Evolutionary conservation across 2,797 vertebrate genomes (phyloP).

Genomic region (Chaunax sp.): DNA sequence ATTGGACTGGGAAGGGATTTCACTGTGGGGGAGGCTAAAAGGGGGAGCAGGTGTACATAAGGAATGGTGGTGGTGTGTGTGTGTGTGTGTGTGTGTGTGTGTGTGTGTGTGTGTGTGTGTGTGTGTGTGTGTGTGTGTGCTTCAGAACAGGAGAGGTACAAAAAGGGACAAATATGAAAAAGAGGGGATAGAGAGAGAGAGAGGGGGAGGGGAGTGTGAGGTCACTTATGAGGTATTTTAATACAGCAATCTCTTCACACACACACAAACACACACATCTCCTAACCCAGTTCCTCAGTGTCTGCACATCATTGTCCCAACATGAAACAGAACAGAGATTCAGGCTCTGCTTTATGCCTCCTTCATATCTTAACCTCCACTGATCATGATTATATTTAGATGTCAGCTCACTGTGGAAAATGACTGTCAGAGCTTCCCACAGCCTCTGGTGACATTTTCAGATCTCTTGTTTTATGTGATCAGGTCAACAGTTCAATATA

Average conservation of each 20-base stretch:
- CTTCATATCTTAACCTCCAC: not conserved
- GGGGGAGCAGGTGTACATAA: conserved; percentile 57
- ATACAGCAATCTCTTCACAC: conserved; percentile 40
- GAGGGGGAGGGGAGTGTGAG: conserved; percentile 32
- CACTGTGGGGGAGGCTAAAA: conserved; percentile 36
- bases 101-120: conserved; percentile 1
- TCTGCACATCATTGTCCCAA: no score
- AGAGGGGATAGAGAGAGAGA: not conserved
- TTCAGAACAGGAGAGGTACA: conserved; percentile 37
- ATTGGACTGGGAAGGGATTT: conserved; percentile 44
- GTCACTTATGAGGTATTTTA: conserved; percentile 54
- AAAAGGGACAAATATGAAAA: conserved; percentile 49
- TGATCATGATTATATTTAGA: not conserved
- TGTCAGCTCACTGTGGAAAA: no score
- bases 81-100: not conserved
- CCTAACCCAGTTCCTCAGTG: no score
- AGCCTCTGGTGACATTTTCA: no score
- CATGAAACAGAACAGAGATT: not conserved
- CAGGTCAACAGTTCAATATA: not conserved
- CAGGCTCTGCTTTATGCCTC: not conserved
- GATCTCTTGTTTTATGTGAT: not conserved
- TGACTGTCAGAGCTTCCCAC: no score
- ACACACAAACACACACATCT: conserved; percentile 25
- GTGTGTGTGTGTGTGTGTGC: not conserved
- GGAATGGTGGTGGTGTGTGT: conserved; percentile 15